Percentiles rank a stretch among this genome's conserved stretches.
phyloP scores from a whole-genome alignment of 2,797 vertebrate genomes.

The Ispidina picta region DNA sequence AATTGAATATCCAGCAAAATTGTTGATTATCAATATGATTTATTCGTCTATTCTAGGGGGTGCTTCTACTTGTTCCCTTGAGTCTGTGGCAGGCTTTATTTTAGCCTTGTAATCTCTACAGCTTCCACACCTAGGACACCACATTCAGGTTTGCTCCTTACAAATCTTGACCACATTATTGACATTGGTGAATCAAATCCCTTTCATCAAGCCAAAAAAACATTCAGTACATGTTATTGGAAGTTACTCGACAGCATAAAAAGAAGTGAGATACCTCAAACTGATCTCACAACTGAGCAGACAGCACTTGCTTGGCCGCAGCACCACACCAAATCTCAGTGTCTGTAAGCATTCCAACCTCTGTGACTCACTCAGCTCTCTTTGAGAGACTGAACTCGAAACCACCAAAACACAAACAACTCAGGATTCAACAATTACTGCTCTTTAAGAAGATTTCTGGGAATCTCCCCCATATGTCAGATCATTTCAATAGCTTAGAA shows the following conservation, averaged over 20 bases:
- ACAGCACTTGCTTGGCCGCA: not conserved
- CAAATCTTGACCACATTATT: too few species aligned
- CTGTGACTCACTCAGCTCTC: not conserved
- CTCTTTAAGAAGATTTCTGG: not conserved
- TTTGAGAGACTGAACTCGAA: not conserved
- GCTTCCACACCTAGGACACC: too few species aligned
- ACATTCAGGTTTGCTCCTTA: too few species aligned
- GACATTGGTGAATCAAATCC: too few species aligned
- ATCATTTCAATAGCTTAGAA: not conserved
- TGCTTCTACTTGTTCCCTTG: not conserved
- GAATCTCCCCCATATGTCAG: not conserved
- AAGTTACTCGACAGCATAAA: too few species aligned
- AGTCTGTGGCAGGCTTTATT: not conserved
- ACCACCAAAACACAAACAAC: not conserved
- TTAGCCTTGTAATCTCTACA: not conserved
- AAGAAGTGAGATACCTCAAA: too few species aligned
- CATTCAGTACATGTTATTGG: too few species aligned
- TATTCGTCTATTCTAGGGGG: not conserved
- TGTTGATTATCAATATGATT: not conserved
- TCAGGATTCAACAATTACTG: not conserved
- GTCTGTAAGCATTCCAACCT: not conserved
- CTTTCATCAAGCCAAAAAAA: too few species aligned
- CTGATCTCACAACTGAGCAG: not conserved
- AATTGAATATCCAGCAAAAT: not conserved
- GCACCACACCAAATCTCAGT: not conserved